Conservation (phyloP, 1,140 invertebrate species). For the Ruditapes philippinarum region DNA sequence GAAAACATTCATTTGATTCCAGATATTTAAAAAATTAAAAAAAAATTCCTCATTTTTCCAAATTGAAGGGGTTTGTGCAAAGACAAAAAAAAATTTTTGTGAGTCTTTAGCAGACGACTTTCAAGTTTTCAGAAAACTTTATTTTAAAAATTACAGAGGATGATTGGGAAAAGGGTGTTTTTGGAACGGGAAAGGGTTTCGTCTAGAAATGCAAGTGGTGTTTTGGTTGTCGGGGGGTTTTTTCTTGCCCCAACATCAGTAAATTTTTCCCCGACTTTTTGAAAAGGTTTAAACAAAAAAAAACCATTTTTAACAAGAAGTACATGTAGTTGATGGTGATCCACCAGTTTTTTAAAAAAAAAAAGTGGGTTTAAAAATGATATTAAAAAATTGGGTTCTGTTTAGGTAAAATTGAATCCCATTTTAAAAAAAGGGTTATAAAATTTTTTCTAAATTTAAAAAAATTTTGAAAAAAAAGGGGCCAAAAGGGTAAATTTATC, state of each 20-base stretch:
- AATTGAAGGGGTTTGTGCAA: slow-evolving; percentile 72
- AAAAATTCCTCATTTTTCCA: too few species aligned
- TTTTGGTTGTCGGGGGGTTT: slow-evolving; percentile 47
- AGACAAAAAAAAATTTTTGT: slow-evolving; percentile 55
- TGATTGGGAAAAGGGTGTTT: slow-evolving; percentile 45
- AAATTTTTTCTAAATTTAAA: too few species aligned
- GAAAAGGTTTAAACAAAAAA: slow-evolving; percentile 28
- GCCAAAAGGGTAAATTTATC: too few species aligned
- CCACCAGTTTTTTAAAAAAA: slow-evolving; percentile 62
- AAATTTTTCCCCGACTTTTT: slow-evolving; percentile 65
- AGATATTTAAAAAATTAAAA: slow-evolving; percentile 51
- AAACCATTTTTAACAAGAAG: slow-evolving; percentile 56
- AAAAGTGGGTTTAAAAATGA: too few species aligned
- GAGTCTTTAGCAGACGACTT: slow-evolving; percentile 3
- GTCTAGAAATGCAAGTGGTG: slow-evolving; percentile 13
- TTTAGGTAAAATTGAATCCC: too few species aligned
- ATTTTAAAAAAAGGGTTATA: too few species aligned
- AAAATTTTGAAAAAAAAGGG: too few species aligned
- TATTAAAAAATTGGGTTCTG: too few species aligned
- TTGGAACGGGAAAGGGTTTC: slow-evolving; percentile 67
- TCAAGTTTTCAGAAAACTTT: background rate
- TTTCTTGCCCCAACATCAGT: slow-evolving; percentile 44
- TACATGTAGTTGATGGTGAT: slow-evolving; percentile 67
- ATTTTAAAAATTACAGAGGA: background rate
- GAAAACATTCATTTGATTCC: slow-evolving; percentile 68